Evolutionary conservation across 2,797 vertebrate species (phyloP).

Genomic region (Ctenosaura bakeri): DNA sequence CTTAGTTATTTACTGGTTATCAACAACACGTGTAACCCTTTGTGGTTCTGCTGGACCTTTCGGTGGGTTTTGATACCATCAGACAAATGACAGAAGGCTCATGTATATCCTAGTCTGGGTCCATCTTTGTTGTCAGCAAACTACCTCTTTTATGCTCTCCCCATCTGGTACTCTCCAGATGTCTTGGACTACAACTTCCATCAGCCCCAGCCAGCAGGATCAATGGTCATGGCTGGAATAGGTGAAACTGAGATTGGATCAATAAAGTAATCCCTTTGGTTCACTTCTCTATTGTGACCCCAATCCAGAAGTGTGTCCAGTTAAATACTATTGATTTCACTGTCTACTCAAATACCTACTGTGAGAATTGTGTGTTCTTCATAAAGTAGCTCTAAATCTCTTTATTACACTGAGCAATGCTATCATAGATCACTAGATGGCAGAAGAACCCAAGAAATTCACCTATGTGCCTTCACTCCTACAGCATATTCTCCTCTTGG

Average conservation of each 20-base stretch:
- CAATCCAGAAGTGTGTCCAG: background rate
- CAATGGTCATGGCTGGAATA: background rate
- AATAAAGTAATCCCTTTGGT: too few species aligned
- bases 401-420: background rate
- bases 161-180: background rate
- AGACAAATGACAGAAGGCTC: background rate
- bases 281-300: background rate
- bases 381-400: too few species aligned
- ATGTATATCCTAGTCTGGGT: background rate
- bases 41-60: too few species aligned
- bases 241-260: background rate
- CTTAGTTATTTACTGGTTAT: slow-evolving; percentile 90
- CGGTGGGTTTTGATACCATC: too few species aligned
- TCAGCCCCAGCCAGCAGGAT: background rate
- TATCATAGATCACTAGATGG: slow-evolving; percentile 24
- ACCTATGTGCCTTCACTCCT: rapidly evolving
- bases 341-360: background rate
- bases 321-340: background rate
- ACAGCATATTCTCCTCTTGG: background rate
- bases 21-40: slow-evolving; percentile 87
- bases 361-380: background rate
- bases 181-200: background rate
- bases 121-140: background rate
- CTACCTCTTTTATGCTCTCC: background rate
- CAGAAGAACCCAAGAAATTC: slow-evolving; percentile 49